These are phyloP conservation scores for Synanthedon tipuliformis DNA, from an alignment of 2,888 invertebrate genomes.

Conservation along the genomic window DNA sequence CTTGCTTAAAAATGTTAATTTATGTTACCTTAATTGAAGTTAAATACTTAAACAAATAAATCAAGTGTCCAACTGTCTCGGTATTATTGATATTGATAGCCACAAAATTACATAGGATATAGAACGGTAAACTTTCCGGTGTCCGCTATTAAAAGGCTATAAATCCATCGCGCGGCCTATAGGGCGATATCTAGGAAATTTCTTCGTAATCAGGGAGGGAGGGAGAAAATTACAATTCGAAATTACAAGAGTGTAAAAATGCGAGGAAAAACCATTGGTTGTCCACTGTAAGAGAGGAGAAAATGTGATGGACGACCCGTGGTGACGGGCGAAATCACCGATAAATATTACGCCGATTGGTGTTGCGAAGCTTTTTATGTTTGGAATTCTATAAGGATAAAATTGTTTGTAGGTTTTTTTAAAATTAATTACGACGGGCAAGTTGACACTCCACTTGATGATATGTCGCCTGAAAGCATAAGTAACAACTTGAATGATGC, in stretches of 20 bases:
- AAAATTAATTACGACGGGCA: too few species aligned
- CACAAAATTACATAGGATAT: neutral
- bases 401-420: too few species aligned
- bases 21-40: too few species aligned
- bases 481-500: too few species aligned
- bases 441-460: too few species aligned
- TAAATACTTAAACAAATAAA: neutral
- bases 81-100: neutral
- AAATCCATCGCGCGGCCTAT: neutral
- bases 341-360: too few species aligned
- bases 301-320: neutral
- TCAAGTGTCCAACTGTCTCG: neutral
- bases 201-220: neutral
- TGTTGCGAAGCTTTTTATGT: too few species aligned
- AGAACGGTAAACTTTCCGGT: neutral
- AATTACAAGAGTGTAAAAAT: neutral
- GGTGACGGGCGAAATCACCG: too few species aligned
- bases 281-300: neutral
- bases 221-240: neutral
- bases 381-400: too few species aligned
- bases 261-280: neutral
- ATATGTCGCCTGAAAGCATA: too few species aligned
- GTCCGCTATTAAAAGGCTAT: neutral
- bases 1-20: too few species aligned
- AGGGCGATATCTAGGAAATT: neutral